These are phyloP conservation scores for Oreotrochilus melanogaster DNA, from an alignment of 2,113 vertebrate species.

Conservation along the genomic window DNA sequence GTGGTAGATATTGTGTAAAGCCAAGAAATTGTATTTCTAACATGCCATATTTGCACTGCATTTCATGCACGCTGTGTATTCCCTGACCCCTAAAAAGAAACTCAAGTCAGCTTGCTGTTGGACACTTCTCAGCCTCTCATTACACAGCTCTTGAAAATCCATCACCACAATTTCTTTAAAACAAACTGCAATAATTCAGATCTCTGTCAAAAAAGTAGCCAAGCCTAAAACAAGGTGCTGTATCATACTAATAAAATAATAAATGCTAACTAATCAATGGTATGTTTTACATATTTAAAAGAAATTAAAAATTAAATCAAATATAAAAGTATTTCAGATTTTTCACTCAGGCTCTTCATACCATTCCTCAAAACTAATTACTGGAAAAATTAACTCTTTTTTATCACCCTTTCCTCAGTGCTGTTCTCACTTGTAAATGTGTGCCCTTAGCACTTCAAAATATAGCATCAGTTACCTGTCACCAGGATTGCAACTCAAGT, in stretches of 20 bases:
- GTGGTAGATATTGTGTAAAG: background rate
- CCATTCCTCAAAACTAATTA: background rate
- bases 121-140: background rate
- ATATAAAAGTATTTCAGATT: background rate
- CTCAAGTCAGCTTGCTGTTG: background rate
- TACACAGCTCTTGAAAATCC: background rate
- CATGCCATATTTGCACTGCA: background rate
- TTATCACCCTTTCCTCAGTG: background rate
- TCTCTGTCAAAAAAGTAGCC: background rate
- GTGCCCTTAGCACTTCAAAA: conserved; percentile 24
- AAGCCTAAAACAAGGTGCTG: background rate
- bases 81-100: background rate
- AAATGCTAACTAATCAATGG: background rate
- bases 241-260: background rate
- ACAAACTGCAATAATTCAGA: background rate
- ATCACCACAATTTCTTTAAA: background rate
- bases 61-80: background rate
- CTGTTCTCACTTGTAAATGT: background rate
- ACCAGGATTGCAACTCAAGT: conserved; percentile 12
- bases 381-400: conserved; percentile 3
- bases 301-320: background rate
- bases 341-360: background rate
- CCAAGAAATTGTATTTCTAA: background rate
- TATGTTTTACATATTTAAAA: background rate
- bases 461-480: conserved; percentile 37